These are phyloP conservation scores for Leptinotarsa lineolata DNA, from an alignment of 1,140 invertebrate genomes.

Conservation along the genomic window DNA sequence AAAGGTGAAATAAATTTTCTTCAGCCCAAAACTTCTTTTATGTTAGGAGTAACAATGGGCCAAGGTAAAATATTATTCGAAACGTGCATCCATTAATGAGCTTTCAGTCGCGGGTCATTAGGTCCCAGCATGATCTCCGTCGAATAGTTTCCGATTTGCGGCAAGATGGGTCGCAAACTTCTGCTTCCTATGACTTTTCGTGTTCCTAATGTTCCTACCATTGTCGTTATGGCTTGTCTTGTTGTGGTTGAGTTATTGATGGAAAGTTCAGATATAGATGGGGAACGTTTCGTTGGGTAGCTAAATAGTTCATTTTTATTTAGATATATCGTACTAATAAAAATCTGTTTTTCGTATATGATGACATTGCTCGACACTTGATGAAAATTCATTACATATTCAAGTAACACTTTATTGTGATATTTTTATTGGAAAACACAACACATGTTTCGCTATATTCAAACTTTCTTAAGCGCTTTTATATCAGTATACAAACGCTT, in stretches of 20 bases:
- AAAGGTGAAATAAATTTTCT: too few relatives aligned
- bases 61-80: slow-evolving; percentile 6
- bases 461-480: too few relatives aligned
- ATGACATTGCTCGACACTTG: too few relatives aligned
- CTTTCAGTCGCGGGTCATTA: slow-evolving; percentile 46
- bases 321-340: too few relatives aligned
- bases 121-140: slow-evolving; percentile 40
- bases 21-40: too few relatives aligned
- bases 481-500: too few relatives aligned
- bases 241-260: slow-evolving; percentile 42
- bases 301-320: too few relatives aligned
- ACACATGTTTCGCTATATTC: too few relatives aligned
- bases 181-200: slow-evolving; percentile 49
- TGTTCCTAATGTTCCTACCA: slow-evolving; percentile 44
- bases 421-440: too few relatives aligned
- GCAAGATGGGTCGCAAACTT: slow-evolving; percentile 46
- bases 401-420: too few relatives aligned
- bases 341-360: too few relatives aligned
- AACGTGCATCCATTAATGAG: slow-evolving; percentile 33
- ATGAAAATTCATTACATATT: too few relatives aligned
- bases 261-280: background rate
- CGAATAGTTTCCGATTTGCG: slow-evolving; percentile 46
- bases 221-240: slow-evolving; percentile 46
- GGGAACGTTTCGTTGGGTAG: background rate
- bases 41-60: background rate